Conservation (phyloP, 2,888 invertebrate genomes). For the Pristionchus japonicus region DNA sequence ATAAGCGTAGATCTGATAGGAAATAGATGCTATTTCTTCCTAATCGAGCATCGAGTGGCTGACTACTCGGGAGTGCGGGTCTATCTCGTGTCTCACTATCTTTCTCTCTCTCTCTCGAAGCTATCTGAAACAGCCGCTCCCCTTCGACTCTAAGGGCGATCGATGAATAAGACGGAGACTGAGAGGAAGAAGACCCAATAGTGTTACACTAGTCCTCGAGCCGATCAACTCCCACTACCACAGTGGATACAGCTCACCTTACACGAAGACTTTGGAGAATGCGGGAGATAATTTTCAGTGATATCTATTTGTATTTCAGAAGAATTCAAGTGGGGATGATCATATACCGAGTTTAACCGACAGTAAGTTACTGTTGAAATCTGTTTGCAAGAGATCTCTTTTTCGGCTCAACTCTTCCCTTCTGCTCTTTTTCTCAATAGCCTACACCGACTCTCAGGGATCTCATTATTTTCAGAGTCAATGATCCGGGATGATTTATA, state of each 20-base stretch:
- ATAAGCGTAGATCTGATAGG: conserved; percentile 4
- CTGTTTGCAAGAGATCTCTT: background rate
- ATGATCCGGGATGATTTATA: background rate
- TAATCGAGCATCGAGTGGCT: background rate
- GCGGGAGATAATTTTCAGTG: background rate
- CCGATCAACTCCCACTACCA: conserved; percentile 10
- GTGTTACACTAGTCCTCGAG: conserved; percentile 35
- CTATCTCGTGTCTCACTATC: conserved; percentile 11
- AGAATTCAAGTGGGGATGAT: background rate
- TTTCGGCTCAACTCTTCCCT: background rate
- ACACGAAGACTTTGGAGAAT: background rate
- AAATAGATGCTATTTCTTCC: background rate
- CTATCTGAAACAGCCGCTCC: background rate
- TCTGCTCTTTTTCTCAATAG: background rate
- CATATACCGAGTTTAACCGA: background rate
- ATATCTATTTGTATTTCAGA: conserved; percentile 15
- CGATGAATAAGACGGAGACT: conserved; percentile 2
- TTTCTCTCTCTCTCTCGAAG: conserved; percentile 25
- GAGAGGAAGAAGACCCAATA: background rate
- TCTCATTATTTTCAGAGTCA: background rate
- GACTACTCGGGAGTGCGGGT: background rate
- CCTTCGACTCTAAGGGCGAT: conserved; percentile 26
- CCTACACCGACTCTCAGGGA: background rate
- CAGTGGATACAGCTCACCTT: background rate
- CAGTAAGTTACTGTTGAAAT: background rate